Evolutionary conservation across 2,888 invertebrate genomes (phyloP).

Genomic region (Cepaea hortensis): DNA sequence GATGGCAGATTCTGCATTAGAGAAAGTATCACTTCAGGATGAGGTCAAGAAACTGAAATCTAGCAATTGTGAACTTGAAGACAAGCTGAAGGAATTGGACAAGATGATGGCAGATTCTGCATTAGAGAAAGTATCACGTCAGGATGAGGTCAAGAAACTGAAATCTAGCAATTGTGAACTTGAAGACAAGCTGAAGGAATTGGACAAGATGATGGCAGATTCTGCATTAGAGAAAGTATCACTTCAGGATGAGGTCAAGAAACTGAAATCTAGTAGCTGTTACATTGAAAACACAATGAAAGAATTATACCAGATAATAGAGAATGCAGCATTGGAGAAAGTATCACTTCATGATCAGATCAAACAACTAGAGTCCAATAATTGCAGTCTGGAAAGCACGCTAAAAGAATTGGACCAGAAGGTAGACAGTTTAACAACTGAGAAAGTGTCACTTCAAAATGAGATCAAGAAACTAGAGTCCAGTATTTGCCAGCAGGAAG

Average conservation of each 20-base stretch:
- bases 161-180: not conserved
- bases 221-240: not conserved
- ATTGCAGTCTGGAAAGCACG: no score
- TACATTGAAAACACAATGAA: not conserved
- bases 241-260: not conserved
- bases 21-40: not conserved
- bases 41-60: not conserved
- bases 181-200: not conserved
- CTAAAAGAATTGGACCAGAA: not conserved
- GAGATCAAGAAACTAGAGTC: no score
- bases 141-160: not conserved
- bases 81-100: not conserved
- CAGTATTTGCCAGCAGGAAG: no score
- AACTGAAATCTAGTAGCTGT: not conserved
- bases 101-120: not conserved
- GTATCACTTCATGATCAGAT: not conserved
- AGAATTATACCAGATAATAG: not conserved
- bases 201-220: not conserved
- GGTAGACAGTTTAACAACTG: no score
- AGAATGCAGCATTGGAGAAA: not conserved
- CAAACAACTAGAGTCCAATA: not conserved
- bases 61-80: not conserved
- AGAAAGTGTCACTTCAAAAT: no score
- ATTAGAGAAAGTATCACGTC: not conserved
- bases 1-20: not conserved